Conservation (phyloP, 1,140 invertebrate genomes). For the Drosophila rufa region DNA sequence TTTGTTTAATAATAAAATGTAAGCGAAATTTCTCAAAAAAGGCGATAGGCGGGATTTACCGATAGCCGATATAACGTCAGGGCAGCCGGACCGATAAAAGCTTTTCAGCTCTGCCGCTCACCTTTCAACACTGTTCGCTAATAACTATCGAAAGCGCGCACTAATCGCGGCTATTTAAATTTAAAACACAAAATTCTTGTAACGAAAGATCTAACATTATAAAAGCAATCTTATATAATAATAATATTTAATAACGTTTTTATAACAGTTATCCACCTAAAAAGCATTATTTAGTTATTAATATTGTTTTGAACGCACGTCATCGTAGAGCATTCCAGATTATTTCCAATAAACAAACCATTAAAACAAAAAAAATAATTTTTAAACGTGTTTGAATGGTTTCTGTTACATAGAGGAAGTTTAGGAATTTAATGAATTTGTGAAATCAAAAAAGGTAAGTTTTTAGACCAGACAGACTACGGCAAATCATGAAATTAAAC, state of each 20-base stretch:
- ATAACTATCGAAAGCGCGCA: not conserved
- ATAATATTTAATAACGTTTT: too few relatives aligned
- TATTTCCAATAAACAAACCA: too few relatives aligned
- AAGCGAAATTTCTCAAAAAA: too few relatives aligned
- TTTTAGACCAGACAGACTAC: not conserved
- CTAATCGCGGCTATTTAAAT: not conserved
- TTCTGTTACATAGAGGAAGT: not conserved
- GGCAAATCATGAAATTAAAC: too few relatives aligned
- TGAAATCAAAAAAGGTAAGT: not conserved
- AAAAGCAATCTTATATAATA: too few relatives aligned
- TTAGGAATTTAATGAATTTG: not conserved
- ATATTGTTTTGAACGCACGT: too few relatives aligned
- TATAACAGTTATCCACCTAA: too few relatives aligned
- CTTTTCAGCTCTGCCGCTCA: not conserved
- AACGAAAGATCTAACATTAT: too few relatives aligned
- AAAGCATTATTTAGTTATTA: too few relatives aligned
- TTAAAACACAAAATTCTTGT: not conserved
- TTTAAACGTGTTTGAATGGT: not conserved
- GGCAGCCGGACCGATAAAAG: not conserved
- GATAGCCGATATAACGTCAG: not conserved
- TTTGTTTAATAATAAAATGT: too few relatives aligned
- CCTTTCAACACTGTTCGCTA: not conserved
- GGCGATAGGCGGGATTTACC: not conserved
- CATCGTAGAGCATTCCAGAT: too few relatives aligned
- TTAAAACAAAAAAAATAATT: too few relatives aligned